Conservation (phyloP, 2,797 vertebrate genomes). For the Columba guinea region DNA sequence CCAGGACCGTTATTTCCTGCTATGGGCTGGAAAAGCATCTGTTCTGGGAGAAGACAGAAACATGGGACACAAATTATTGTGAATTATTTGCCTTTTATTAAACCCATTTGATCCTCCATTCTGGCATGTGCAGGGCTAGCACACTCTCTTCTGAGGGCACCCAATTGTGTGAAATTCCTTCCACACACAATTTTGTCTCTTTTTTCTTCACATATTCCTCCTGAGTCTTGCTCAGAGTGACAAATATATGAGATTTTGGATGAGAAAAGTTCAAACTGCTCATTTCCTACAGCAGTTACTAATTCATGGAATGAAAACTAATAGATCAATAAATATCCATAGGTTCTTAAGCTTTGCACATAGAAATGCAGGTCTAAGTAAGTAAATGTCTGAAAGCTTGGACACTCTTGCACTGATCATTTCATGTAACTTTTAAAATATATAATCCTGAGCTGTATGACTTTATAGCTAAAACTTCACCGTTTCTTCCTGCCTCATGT, state of each 20-base stretch:
- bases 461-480: neutral
- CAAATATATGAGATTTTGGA: neutral
- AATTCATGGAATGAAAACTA: neutral
- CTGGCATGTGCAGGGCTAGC: neutral
- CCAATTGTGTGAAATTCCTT: neutral
- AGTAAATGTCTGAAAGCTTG: neutral
- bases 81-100: neutral
- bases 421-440: neutral
- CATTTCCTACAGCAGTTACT: neutral
- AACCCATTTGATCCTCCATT: neutral
- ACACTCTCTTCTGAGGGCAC: neutral
- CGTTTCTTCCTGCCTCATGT: neutral
- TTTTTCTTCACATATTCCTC: neutral
- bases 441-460: neutral
- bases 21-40: neutral
- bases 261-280: neutral
- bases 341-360: neutral
- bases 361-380: neutral
- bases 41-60: neutral
- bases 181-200: neutral
- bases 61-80: neutral
- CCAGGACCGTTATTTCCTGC: neutral
- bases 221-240: neutral
- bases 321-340: neutral
- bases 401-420: neutral